Conservation (phyloP, 2,113 vertebrate genomes). For the Nanorana parkeri region DNA sequence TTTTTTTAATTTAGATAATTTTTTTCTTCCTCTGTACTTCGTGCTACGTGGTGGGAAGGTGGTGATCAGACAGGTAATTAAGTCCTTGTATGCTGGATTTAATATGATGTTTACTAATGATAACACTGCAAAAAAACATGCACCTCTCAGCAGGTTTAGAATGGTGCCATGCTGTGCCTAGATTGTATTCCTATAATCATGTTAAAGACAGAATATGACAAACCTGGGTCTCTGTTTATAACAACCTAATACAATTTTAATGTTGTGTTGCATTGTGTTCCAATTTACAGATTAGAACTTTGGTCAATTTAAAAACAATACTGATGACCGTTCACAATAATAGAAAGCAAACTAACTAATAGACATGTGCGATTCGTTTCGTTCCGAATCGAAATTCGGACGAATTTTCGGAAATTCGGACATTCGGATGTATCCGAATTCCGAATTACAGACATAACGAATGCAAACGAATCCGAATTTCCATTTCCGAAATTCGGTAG, state of each 20-base stretch:
- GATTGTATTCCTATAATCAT: constrained; percentile 6
- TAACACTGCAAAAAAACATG: constrained; percentile 6
- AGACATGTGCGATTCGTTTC: too few relatives aligned
- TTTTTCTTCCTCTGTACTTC: background rate
- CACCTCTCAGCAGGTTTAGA: background rate
- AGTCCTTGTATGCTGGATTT: background rate
- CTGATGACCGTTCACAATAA: too few relatives aligned
- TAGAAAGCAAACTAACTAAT: background rate
- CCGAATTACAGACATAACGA: too few relatives aligned
- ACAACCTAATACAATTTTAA: constrained; percentile 24
- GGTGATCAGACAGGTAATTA: constrained; percentile 10
- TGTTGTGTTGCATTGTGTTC: background rate
- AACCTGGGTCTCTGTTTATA: background rate
- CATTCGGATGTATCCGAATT: too few relatives aligned
- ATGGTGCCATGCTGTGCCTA: constrained; percentile 1
- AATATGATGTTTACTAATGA: constrained; percentile 18
- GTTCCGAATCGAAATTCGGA: too few relatives aligned
- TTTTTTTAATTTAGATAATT: too few relatives aligned
- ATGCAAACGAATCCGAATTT: too few relatives aligned
- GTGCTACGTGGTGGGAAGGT: too few relatives aligned
- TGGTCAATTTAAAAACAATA: too few relatives aligned
- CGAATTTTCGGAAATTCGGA: too few relatives aligned
- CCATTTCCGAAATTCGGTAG: too few relatives aligned
- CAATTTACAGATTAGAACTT: too few relatives aligned
- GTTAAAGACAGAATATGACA: constrained; percentile 24